Percentiles rank a stretch among this genome's conserved stretches.
phyloP scores from a whole-genome alignment of 2,888 invertebrate genomes.

The Ceramica pisi region DNA sequence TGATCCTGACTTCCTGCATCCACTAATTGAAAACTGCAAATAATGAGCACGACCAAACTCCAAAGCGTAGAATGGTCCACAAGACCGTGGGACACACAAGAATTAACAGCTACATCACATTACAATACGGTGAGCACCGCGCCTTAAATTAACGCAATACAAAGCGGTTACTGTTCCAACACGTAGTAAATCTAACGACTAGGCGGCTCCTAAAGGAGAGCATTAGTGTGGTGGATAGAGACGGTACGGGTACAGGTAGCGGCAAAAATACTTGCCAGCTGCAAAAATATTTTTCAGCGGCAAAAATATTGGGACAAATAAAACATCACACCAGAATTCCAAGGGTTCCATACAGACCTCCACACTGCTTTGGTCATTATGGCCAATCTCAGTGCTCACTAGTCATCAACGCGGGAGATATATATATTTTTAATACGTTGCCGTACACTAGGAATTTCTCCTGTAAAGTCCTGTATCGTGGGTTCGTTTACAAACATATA shows the following conservation, averaged over 20 bases:
- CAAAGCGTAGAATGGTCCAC: constrained; percentile 12
- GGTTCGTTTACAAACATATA: too few species aligned
- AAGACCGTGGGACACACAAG: constrained; percentile 40
- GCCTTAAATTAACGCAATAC: constrained; percentile 50
- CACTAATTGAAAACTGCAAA: constrained; percentile 38
- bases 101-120: constrained; percentile 27
- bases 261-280: too few species aligned
- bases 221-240: constrained; percentile 57
- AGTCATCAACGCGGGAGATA: too few species aligned
- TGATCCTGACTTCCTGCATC: neutral
- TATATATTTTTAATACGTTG: too few species aligned
- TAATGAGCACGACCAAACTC: neutral
- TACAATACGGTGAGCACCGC: constrained; percentile 39
- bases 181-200: constrained; percentile 47
- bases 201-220: constrained; percentile 26
- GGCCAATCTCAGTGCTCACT: too few species aligned
- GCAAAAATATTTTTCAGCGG: too few species aligned
- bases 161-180: constrained; percentile 34
- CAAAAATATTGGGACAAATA: too few species aligned
- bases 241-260: constrained; percentile 27
- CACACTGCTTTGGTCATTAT: too few species aligned
- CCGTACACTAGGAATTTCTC: too few species aligned
- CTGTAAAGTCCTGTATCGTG: too few species aligned
- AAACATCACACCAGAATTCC: too few species aligned
- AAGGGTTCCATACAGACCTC: too few species aligned